These are phyloP conservation scores for Myotis pilosus DNA, from an alignment of 2,797 vertebrate species.

Conservation along the genomic window DNA sequence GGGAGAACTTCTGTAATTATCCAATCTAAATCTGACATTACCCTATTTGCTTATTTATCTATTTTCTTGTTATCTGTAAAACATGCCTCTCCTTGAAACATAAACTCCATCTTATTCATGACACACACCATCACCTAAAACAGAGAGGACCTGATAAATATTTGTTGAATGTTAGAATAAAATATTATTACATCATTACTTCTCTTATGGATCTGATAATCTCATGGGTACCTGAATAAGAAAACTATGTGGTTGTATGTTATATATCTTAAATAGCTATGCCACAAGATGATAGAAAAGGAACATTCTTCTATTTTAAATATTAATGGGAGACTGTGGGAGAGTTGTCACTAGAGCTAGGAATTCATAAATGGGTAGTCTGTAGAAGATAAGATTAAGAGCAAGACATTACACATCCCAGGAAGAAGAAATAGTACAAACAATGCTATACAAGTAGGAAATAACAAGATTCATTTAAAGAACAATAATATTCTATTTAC, in stretches of 20 bases:
- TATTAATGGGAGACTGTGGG: neutral
- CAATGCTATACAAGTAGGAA: neutral
- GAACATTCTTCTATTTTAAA: neutral
- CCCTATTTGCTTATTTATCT: neutral
- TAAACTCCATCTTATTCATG: neutral
- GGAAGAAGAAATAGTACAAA: neutral
- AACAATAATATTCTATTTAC: constrained; percentile 10
- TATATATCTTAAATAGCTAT: neutral
- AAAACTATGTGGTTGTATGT: neutral
- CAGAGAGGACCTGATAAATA: neutral
- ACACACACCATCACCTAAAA: neutral
- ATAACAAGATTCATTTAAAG: neutral
- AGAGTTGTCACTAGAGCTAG: neutral
- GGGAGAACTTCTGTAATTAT: neutral
- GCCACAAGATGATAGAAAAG: neutral
- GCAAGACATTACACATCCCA: neutral
- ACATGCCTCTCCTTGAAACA: neutral
- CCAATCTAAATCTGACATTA: neutral
- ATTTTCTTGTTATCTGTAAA: neutral
- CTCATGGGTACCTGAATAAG: neutral
- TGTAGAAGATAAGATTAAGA: neutral
- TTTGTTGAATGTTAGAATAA: constrained; percentile 7
- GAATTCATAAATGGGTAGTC: neutral
- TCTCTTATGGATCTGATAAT: neutral
- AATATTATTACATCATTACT: neutral